Conservation (phyloP, 2,797 vertebrate species). For the Propithecus perrieri region DNA sequence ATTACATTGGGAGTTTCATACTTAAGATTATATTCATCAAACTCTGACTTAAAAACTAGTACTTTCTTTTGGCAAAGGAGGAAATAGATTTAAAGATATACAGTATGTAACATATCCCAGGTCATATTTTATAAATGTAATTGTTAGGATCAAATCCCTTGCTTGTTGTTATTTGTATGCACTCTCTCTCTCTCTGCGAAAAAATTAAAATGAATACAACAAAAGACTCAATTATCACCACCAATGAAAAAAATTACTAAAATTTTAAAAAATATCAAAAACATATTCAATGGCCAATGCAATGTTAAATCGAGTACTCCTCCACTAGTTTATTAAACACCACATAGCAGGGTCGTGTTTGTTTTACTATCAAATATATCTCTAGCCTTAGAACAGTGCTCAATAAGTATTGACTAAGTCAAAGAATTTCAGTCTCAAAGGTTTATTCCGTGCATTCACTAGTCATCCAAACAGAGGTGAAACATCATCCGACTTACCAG, state of each 20-base stretch:
- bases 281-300: neutral
- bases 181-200: neutral
- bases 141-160: neutral
- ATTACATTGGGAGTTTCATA: neutral
- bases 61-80: neutral
- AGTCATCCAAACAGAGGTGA: neutral
- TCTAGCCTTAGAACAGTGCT: neutral
- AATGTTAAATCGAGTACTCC: neutral
- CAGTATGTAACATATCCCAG: neutral
- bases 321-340: neutral
- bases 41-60: neutral
- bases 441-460: neutral
- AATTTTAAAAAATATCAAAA: neutral
- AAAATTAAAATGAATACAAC: neutral
- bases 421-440: constrained; percentile 15
- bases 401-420: neutral
- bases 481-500: neutral
- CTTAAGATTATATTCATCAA: neutral
- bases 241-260: neutral
- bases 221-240: neutral
- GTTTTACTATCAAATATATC: constrained; percentile 33
- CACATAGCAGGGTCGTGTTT: neutral
- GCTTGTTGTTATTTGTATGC: neutral
- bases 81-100: neutral
- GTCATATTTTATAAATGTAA: neutral